These are phyloP conservation scores for Apamea anceps DNA, from an alignment of 2,888 invertebrate genomes.

Conservation along the genomic window DNA sequence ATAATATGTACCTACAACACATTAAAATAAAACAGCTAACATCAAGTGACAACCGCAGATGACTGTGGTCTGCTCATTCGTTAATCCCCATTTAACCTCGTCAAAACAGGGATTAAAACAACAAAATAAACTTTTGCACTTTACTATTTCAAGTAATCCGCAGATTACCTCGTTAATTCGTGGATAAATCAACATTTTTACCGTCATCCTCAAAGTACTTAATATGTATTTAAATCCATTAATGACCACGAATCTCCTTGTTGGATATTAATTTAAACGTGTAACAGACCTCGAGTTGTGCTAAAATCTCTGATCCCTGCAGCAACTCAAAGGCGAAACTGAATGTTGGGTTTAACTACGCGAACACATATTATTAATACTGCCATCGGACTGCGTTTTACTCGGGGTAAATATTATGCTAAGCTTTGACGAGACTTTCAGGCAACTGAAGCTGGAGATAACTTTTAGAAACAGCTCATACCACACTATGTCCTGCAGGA, in stretches of 20 bases:
- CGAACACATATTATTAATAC: neutral
- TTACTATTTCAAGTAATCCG: slow-evolving; percentile 1
- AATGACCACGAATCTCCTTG: neutral
- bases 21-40: neutral
- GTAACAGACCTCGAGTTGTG: neutral
- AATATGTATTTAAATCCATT: slow-evolving; percentile 1
- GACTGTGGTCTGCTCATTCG: neutral
- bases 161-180: neutral
- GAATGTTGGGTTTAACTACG: neutral
- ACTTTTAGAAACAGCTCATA: neutral
- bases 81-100: neutral
- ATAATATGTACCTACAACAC: neutral
- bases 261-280: slow-evolving; percentile 6
- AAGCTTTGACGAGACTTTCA: neutral
- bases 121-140: neutral
- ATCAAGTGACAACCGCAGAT: neutral
- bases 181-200: neutral
- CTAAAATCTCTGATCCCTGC: neutral
- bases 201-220: neutral
- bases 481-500: neutral
- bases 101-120: neutral
- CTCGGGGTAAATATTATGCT: neutral
- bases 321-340: neutral
- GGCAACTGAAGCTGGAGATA: neutral
- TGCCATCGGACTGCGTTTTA: neutral